Percentiles rank a stretch among this genome's conserved stretches.
Conservation (phyloP, 2,888 invertebrate species). For the Tanytarsus gracilentus region DNA sequence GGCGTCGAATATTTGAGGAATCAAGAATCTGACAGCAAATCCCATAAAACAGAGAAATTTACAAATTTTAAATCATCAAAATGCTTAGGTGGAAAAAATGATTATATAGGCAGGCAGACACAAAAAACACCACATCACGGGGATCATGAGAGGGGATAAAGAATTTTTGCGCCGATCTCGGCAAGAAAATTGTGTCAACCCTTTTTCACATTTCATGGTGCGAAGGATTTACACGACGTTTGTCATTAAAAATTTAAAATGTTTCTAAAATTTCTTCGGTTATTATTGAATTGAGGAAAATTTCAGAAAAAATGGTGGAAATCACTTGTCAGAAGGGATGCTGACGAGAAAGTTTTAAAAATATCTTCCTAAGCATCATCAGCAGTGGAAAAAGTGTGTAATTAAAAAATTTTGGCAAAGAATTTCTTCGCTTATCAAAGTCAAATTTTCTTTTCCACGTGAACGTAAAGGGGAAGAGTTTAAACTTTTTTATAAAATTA, state of each 20-base stretch:
- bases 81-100: slow-evolving; percentile 9
- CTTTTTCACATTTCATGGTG: slow-evolving; percentile 1
- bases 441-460: too few relatives aligned
- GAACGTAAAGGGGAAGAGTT: too few relatives aligned
- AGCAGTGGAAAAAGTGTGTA: not conserved
- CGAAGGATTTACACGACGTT: not conserved
- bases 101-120: too few relatives aligned
- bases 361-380: not conserved
- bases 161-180: slow-evolving; percentile 3
- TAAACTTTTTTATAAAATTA: too few relatives aligned
- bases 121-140: too few relatives aligned
- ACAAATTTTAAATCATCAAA: slow-evolving; percentile 26
- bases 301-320: slow-evolving; percentile 28
- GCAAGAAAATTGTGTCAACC: slow-evolving; percentile 19
- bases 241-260: slow-evolving; percentile 16
- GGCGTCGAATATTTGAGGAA: not conserved
- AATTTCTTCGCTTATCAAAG: too few relatives aligned
- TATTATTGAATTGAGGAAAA: too few relatives aligned
- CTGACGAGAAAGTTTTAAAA: slow-evolving; percentile 17
- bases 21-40: slow-evolving; percentile 22
- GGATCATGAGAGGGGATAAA: too few relatives aligned
- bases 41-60: slow-evolving; percentile 28
- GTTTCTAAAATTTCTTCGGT: too few relatives aligned
- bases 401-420: slow-evolving; percentile 7
- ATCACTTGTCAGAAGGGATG: slow-evolving; percentile 21